Conservation (phyloP, 2,797 vertebrate genomes). For the Hemibagrus guttatus region DNA sequence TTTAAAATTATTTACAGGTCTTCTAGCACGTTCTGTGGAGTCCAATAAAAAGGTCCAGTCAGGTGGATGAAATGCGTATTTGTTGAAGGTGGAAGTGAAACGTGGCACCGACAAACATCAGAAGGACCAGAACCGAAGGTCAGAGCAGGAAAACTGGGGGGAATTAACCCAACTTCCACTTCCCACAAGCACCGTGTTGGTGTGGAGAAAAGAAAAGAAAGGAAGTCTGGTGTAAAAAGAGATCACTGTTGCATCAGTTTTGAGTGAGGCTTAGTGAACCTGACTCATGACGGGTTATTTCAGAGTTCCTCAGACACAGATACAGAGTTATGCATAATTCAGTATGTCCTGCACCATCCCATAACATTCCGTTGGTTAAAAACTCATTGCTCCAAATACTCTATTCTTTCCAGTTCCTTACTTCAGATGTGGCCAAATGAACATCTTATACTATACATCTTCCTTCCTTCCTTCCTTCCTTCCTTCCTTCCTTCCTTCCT, state of each 20-base stretch:
- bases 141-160: constrained; percentile 20
- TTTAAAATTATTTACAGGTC: constrained; percentile 52
- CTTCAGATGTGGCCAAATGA: neutral
- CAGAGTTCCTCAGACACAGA: constrained; percentile 9
- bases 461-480: neutral
- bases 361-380: constrained; percentile 19
- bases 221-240: neutral
- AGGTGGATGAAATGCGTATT: constrained; percentile 23
- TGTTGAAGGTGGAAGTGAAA: constrained; percentile 25
- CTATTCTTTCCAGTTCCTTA: neutral
- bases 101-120: constrained; percentile 29
- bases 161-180: constrained; percentile 28
- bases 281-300: constrained; percentile 34
- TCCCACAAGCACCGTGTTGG: neutral
- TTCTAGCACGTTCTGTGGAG: constrained; percentile 23
- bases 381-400: neutral
- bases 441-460: neutral
- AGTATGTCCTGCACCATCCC: constrained; percentile 8
- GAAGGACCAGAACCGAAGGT: constrained; percentile 33
- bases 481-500: neutral
- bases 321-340: constrained; percentile 21
- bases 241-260: constrained; percentile 28
- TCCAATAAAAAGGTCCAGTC: constrained; percentile 43
- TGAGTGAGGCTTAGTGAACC: constrained; percentile 22
- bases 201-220: neutral